Percentiles rank a stretch among this genome's conserved stretches.
Evolutionary conservation across 2,888 invertebrate genomes (phyloP).

Genomic region (Eristalis pertinax): DNA sequence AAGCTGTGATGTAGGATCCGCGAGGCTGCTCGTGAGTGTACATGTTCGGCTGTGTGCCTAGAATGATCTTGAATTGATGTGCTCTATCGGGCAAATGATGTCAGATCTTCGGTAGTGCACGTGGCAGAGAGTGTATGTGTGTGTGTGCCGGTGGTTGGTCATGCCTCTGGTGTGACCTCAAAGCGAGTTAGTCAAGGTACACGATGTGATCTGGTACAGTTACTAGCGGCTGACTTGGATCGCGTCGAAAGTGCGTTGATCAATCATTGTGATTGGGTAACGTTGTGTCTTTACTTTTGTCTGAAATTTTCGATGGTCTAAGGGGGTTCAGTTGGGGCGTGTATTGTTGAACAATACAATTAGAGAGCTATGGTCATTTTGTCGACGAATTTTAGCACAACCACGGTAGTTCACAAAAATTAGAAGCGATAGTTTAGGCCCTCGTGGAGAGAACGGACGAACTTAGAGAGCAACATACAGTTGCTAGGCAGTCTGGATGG

Average conservation of each 20-base stretch:
- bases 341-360: too few species aligned
- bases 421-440: too few species aligned
- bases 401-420: too few species aligned
- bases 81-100: not conserved
- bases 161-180: not conserved
- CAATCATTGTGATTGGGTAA: not conserved
- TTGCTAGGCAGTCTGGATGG: too few species aligned
- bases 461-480: too few species aligned
- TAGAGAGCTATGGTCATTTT: too few species aligned
- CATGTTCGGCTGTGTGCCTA: not conserved
- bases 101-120: not conserved
- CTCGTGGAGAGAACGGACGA: too few species aligned
- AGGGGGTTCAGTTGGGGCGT: not conserved
- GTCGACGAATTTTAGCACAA: too few species aligned
- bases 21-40: not conserved
- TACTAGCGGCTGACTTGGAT: not conserved
- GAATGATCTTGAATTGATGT: not conserved
- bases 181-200: not conserved
- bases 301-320: too few species aligned
- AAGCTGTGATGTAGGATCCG: not conserved
- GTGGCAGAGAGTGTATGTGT: too few species aligned
- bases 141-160: not conserved
- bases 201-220: not conserved
- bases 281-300: not conserved
- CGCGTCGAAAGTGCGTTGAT: not conserved